A percentile compares a stretch with the other conserved stretches of the same genome.
phyloP scores from a whole-genome alignment of 2,113 vertebrate species.

The Galbula dea region DNA sequence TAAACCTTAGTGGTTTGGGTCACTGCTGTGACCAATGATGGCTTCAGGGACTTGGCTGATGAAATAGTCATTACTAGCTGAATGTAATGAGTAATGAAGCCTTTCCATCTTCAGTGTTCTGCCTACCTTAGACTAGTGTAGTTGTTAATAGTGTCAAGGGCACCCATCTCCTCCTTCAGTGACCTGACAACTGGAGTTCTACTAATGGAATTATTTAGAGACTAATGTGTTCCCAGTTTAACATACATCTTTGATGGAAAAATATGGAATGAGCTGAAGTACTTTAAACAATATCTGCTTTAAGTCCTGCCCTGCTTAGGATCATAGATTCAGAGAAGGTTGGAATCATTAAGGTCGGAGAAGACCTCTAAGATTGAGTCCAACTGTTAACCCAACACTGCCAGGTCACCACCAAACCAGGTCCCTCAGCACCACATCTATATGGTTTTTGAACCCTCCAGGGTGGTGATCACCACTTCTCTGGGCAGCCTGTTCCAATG shows the following conservation, averaged over 20 bases:
- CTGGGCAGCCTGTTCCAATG: too few species aligned
- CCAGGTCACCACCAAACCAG: too few species aligned
- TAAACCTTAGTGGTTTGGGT: not conserved
- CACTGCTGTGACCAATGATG: not conserved
- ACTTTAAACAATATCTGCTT: not conserved
- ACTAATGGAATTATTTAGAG: not conserved
- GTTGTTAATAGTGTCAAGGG: not conserved
- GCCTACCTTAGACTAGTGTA: not conserved
- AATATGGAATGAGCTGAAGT: not conserved
- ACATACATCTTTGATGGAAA: not conserved
- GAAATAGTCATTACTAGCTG: not conserved
- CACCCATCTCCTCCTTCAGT: not conserved
- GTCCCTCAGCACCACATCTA: too few species aligned
- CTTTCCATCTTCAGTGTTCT: not conserved
- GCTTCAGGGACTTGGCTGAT: not conserved
- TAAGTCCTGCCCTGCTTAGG: not conserved
- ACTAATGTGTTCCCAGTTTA: not conserved
- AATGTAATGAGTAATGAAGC: not conserved
- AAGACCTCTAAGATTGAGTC: too few species aligned
- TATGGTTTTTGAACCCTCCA: too few species aligned
- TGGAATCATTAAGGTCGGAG: too few species aligned
- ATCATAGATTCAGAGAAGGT: too few species aligned
- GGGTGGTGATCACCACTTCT: too few species aligned
- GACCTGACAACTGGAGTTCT: not conserved
- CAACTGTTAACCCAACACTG: too few species aligned